Percentiles rank a stretch among this genome's conserved stretches.
phyloP scores from a whole-genome alignment of 2,113 vertebrate species.

The Bungarus multicinctus region DNA sequence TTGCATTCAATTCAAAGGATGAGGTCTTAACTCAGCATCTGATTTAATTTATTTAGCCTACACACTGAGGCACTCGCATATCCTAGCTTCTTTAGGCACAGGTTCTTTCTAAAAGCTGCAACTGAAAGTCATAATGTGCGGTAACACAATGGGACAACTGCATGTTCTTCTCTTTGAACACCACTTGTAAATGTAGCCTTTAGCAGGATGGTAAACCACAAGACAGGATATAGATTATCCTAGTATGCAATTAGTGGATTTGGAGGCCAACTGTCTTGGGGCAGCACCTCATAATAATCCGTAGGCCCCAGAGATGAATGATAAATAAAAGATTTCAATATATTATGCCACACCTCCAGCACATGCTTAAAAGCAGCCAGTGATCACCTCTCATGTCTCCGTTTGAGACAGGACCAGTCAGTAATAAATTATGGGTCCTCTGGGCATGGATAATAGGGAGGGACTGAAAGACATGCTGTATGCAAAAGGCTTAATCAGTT shows the following conservation, averaged over 20 bases:
- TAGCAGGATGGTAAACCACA: conserved; percentile 9
- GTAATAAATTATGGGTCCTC: background rate
- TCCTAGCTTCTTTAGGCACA: conserved; percentile 33
- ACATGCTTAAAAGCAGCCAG: background rate
- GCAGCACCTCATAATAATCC: background rate
- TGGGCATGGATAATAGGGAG: fast-evolving
- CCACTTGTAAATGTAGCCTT: conserved; percentile 24
- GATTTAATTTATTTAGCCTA: background rate
- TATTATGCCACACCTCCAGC: fast-evolving
- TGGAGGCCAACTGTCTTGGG: conserved; percentile 35
- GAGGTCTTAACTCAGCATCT: background rate
- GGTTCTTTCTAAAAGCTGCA: conserved; percentile 28
- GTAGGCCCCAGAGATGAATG: background rate
- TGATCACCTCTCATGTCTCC: fast-evolving
- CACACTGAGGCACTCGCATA: conserved; percentile 9
- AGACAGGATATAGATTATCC: conserved; percentile 25
- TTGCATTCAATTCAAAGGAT: background rate
- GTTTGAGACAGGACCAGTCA: background rate
- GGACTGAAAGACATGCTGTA: background rate
- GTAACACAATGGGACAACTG: conserved; percentile 20
- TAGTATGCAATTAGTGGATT: conserved; percentile 26
- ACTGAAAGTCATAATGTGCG: conserved; percentile 15
- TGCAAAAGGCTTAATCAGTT: background rate
- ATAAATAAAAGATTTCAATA: background rate
- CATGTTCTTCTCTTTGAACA: conserved; percentile 43